These are phyloP conservation scores for Chromis chromis DNA, from an alignment of 2,797 vertebrate genomes.

Conservation along the genomic window DNA sequence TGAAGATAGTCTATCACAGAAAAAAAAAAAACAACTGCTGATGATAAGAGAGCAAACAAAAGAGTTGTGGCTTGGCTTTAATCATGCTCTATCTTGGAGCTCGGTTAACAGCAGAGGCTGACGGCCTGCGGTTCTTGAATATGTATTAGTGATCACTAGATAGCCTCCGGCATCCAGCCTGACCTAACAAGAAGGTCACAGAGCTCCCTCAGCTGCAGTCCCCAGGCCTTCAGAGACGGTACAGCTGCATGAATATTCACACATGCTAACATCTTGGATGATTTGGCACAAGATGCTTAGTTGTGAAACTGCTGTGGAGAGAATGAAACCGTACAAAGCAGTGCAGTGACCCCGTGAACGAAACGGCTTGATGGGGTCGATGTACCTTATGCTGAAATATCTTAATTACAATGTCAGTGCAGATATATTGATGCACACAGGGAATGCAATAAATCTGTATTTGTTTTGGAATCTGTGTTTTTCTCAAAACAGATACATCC, in stretches of 20 bases:
- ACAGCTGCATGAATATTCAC: constrained; percentile 66
- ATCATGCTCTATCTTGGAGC: constrained; percentile 32
- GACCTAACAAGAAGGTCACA: constrained; percentile 77
- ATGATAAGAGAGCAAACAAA: constrained; percentile 47
- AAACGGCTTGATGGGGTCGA: constrained; percentile 29
- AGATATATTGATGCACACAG: constrained; percentile 31
- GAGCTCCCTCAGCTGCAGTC: constrained; percentile 52
- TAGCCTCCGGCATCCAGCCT: constrained; percentile 57
- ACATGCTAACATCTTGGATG: constrained; percentile 28
- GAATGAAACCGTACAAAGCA: constrained; percentile 35
- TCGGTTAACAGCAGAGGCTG: constrained; percentile 31
- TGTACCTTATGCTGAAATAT: constrained; percentile 34
- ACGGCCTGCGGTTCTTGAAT: constrained; percentile 59
- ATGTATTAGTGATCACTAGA: constrained; percentile 69
- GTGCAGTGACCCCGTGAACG: constrained; percentile 43
- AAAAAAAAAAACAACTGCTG: constrained; percentile 17
- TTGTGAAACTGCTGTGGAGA: constrained; percentile 55
- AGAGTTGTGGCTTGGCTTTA: constrained; percentile 32
- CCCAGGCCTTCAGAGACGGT: constrained; percentile 27
- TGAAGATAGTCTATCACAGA: constrained; percentile 41
- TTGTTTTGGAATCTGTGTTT: constrained; percentile 41
- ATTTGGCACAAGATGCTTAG: constrained; percentile 44
- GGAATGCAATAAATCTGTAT: constrained; percentile 35
- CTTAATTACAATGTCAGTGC: constrained; percentile 38
- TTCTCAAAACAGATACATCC: constrained; percentile 28